These are phyloP conservation scores for Lanius collurio DNA, from an alignment of 2,113 vertebrate species.

Conservation along the genomic window DNA sequence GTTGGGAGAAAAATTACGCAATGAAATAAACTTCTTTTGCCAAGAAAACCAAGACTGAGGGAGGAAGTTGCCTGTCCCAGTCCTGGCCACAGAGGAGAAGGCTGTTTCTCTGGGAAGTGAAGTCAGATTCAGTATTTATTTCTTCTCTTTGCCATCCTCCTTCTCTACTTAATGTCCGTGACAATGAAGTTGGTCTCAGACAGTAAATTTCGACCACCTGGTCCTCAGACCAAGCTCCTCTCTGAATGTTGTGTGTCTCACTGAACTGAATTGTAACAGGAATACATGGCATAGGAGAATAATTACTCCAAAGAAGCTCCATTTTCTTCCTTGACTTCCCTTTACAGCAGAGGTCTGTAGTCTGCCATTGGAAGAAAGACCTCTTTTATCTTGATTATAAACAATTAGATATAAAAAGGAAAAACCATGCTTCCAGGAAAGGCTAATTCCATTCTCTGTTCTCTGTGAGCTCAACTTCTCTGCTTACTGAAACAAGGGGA, in stretches of 20 bases:
- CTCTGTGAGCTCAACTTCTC: background rate
- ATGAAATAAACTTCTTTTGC: conserved; percentile 60
- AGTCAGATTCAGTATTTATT: conserved; percentile 1
- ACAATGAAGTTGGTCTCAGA: background rate
- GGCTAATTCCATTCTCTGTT: background rate
- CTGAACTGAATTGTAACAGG: background rate
- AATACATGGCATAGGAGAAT: background rate
- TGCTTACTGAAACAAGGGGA: background rate
- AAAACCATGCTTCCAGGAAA: background rate
- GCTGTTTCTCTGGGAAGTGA: conserved; percentile 50
- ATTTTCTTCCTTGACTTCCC: background rate
- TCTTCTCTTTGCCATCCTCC: background rate
- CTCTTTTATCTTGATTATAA: background rate
- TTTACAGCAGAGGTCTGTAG: background rate
- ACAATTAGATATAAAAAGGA: background rate
- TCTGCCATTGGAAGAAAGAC: background rate
- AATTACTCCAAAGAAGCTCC: background rate
- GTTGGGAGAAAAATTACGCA: conserved; percentile 18
- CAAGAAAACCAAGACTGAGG: conserved; percentile 57
- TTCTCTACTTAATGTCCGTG: background rate
- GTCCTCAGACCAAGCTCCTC: background rate
- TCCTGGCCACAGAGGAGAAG: conserved; percentile 65
- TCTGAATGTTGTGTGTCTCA: background rate
- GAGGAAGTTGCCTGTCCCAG: conserved; percentile 72
- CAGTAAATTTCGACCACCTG: background rate